These are phyloP conservation scores for Bolinopsis microptera DNA, from an alignment of 37 sponge, comb jelly and placozoan species.

Conservation along the genomic window DNA sequence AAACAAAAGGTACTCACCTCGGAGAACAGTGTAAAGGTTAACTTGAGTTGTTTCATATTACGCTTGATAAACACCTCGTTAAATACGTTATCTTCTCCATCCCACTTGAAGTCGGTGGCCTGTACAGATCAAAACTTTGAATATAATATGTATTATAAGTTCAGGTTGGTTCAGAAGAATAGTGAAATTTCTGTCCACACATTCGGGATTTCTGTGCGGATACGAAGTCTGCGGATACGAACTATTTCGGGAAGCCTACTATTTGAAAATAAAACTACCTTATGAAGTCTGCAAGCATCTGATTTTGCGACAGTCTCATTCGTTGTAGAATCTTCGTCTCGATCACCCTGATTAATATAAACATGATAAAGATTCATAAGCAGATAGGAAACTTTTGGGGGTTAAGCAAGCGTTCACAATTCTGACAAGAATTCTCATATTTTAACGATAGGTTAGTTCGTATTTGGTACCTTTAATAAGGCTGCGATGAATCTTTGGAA, in stretches of 20 bases:
- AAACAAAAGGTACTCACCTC: too few relatives aligned
- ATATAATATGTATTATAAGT: too few relatives aligned
- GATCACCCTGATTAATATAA: not conserved
- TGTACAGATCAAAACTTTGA: not conserved
- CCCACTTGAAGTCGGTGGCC: constrained; percentile 49
- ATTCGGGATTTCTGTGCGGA: too few relatives aligned
- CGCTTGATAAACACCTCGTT: constrained; percentile 55
- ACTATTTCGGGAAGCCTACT: too few relatives aligned
- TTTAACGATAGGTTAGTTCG: too few relatives aligned
- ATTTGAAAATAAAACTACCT: too few relatives aligned
- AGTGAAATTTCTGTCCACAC: too few relatives aligned
- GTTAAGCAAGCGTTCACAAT: too few relatives aligned
- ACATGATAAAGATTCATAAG: not conserved
- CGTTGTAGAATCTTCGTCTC: not conserved
- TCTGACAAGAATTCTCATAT: too few relatives aligned
- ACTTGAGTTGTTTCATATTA: constrained; percentile 4
- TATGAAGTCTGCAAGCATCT: constrained; percentile 17
- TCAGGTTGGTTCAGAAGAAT: too few relatives aligned
- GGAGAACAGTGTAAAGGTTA: not conserved
- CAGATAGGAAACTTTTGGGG: not conserved
- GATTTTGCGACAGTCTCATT: not conserved
- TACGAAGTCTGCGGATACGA: too few relatives aligned
- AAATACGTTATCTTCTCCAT: constrained; percentile 47
- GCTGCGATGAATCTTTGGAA: constrained; percentile 36
- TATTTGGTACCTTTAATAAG: not conserved